Conservation (phyloP, 2,888 invertebrate genomes). For the Pegoplata infirma region DNA sequence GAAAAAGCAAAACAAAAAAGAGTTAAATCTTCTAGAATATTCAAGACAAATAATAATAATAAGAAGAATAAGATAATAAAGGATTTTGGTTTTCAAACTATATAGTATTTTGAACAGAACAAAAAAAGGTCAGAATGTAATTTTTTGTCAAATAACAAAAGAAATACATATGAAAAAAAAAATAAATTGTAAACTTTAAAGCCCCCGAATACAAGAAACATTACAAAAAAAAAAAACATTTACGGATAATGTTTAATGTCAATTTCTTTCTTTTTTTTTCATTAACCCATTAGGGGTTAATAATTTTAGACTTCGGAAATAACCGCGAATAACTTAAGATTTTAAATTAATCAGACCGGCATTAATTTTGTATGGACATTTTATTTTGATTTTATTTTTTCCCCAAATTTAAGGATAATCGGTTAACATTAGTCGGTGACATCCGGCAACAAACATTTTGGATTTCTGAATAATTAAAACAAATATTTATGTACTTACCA, state of each 20-base stretch:
- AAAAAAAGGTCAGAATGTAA: constrained; percentile 56
- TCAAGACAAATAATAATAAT: constrained; percentile 55
- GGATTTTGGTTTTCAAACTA: constrained; percentile 56
- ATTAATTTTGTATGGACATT: too few relatives aligned
- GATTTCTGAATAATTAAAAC: too few relatives aligned
- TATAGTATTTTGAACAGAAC: constrained; percentile 8
- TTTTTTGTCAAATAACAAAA: constrained; percentile 38
- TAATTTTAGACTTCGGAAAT: too few relatives aligned
- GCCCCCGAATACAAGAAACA: constrained; percentile 42
- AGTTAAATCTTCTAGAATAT: constrained; percentile 60
- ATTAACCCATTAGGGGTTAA: constrained; percentile 1
- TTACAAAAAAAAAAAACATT: constrained; percentile 54
- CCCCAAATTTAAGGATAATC: too few relatives aligned
- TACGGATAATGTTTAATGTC: constrained; percentile 59
- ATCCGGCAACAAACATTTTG: too few relatives aligned
- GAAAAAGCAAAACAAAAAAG: constrained; percentile 48
- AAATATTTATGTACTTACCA: too few relatives aligned
- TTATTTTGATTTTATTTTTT: too few relatives aligned
- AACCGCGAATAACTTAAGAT: too few relatives aligned
- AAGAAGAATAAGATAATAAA: constrained; percentile 49
- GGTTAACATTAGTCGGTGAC: not conserved
- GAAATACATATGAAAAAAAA: not conserved
- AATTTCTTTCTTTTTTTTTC: constrained; percentile 45
- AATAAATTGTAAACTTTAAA: constrained; percentile 34
- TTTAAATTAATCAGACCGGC: too few relatives aligned